Base-by-base conservation (phyloP, 53 echinoderm and acorn worm species). In the Holothuria leucospilota region DNA sequence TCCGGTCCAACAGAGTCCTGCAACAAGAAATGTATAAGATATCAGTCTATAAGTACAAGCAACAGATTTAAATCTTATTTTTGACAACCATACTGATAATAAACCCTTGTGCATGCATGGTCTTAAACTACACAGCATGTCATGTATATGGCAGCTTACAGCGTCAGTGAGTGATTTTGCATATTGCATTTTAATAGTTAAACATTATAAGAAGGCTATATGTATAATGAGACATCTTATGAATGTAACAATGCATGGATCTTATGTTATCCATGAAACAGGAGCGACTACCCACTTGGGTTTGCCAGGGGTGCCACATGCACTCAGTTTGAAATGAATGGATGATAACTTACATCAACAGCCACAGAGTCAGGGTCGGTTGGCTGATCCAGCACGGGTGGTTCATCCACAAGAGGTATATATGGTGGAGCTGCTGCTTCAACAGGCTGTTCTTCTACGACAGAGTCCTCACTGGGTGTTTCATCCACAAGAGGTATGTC, bases 21-120 rank as follows among this genome's bases (percentile, higher is more conserved):
- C 38, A 83, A 64, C 68, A 70, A 66, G 66, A 84, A 84, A 68
- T 84, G 68, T 41, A n/a, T 84, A 25, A 84, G 63, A 84, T 84
- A 27, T 78, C 2, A 52, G 52, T 52, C 52, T 52, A 52, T 52
- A 11, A 52, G 52, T 52, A 52, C 9, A 40, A 40, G 40, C 40
- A 40, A 40, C 7, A 40, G 7, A 40, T 7, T 40, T 40, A 40
- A 40, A 5, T 40, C 40, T 40, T 40, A 40, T 40, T 40, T 40
- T 5, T 40, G 40, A 40, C 40, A 40, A 7, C 40, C 4, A 40
- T 40, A 40, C 40, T 40, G 40, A 40, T 40, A 40, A 40, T 40
- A 40, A 4, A 40, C 40, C 40, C 40, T 40, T 40, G 40, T 40
- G 4, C 40, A 4, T 40, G 40, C 7, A 5, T 40, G 4, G 4